Evolutionary conservation across 1,140 invertebrate species (phyloP), one percentile per base, ranked within the genome.

Genomic region (Chelonus insularis): DNA sequence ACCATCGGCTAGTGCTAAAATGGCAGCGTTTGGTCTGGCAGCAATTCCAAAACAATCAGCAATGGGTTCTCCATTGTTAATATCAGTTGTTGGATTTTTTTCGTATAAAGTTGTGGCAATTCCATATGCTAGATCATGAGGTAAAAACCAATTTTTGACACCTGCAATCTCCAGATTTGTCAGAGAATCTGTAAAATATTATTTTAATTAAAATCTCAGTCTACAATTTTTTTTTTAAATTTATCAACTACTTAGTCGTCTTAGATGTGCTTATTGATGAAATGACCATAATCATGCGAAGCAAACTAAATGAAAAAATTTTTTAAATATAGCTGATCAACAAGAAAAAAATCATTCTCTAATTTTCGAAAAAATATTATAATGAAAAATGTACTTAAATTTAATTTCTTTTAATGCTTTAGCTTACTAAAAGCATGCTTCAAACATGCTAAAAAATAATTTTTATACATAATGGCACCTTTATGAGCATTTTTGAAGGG

Each of bases 31-130:
- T 43, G 86, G 85, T 37, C 93, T 82, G 3, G 91, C 87, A 64
- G 92, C 88, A 39, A 96, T 83, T 1, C 90, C 94, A 83, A 93
- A 96, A 68, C 92, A 91, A 81, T 96, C 94, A 11, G 94, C 94
- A 65, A 96, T 91, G 11, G 94, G 94, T 75, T 92, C 91, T 4
- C 94, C 93, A 82, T 91, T 91, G 56, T 87, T 86, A 50, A 85
- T 80, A 62, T 88, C 86, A 37, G 88, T 92, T 18, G 89, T 77
- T 59, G 92, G 91, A 80, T 94, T 91, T 60, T 84, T 85, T 74
- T 94, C 91, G 69, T 94, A 94, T 1, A 94, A 77, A 0, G 89
- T 91, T 18, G 89, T 86, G 0, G 86, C 86, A 58, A 87, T 80
- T 55, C 91, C 92, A 71, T 86, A 93, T 1, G 89, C 88, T 62